Base-by-base conservation (phyloP, 2,797 vertebrate genomes). In the Enteromius argenteus region DNA sequence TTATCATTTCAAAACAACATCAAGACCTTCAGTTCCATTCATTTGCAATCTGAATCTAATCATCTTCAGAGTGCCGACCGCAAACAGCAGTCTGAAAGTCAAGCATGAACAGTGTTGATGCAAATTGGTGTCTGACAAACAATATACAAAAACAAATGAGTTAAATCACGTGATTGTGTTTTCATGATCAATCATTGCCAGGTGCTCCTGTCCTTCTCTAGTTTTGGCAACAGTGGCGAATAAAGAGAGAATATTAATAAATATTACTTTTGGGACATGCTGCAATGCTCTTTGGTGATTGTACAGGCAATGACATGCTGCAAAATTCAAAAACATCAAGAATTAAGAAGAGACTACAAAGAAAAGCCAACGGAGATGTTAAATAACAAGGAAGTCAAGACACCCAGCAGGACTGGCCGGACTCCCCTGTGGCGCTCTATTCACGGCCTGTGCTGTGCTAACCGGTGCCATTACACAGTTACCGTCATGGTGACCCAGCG, bases 401-500 rank as follows among this genome's bases (percentile, higher is more conserved):
- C 46, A 56, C 60, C 11, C 44, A 74, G 67, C 80, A 79, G 67
- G 44, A 44, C 23, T 44, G 71, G 74, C 53, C 5, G 30, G 51
- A 56, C 68, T 73, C 86, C 44, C 64, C 77, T 72, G 13, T 27
- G 15, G 84, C 80, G 39, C 83, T 81, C 79, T 80, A 84, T 83
- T 88, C 85, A 85, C 23, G 60, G 85, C 56, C 75, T 66, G 30
- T 69, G 30, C 60, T 64, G 75, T 83, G 81, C 83, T 60, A 80
- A 84, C 72, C 23, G 56, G 76, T 79, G 81, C 44, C 46, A 75
- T 72, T 66, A 83, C 74, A 71, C 82, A 81, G 37, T 35, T 23
- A 75, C 79, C 42, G 60, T 75, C 84, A 88, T 85, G 80, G 85
- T 68, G 71, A 88, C 82, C 17, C 42, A 75, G 19, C 56, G 21